Evolutionary conservation across 2,888 invertebrate genomes (phyloP).

Genomic region (Drosophila glabriapex): DNA sequence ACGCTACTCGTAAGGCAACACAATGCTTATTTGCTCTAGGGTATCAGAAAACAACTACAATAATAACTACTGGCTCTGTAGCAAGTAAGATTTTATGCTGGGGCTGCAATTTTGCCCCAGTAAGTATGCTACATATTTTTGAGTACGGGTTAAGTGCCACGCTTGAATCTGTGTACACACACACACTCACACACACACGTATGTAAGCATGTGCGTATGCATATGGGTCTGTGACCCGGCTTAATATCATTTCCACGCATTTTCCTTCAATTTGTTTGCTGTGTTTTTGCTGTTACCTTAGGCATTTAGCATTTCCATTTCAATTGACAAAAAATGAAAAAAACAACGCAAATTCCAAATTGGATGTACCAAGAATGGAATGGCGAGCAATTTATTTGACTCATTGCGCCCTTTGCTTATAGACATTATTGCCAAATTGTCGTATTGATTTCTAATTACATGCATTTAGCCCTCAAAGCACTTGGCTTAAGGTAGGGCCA

Average conservation of each 20-base stretch:
- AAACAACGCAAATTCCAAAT: constrained; percentile 32
- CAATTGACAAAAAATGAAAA: constrained; percentile 48
- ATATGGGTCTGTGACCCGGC: constrained; percentile 51
- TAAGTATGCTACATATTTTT: constrained; percentile 74
- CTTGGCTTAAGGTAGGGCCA: constrained; percentile 68
- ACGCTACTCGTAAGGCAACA: neutral
- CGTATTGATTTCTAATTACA: constrained; percentile 74
- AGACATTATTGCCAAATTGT: constrained; percentile 57
- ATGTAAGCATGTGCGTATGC: constrained; percentile 16
- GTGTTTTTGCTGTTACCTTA: constrained; percentile 28
- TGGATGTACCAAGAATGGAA: constrained; percentile 20
- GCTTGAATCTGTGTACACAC: constrained; percentile 34
- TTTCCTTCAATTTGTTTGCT: constrained; percentile 9
- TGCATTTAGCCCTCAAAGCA: constrained; percentile 43
- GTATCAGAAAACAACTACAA: constrained; percentile 38
- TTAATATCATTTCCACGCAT: constrained; percentile 50
- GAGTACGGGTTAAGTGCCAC: constrained; percentile 72
- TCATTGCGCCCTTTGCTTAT: constrained; percentile 4
- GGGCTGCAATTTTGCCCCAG: constrained; percentile 74
- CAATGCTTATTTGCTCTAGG: constrained; percentile 10
- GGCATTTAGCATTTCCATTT: constrained; percentile 73
- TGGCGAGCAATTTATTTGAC: constrained; percentile 6
- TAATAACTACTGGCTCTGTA: constrained; percentile 39
- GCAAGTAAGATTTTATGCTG: constrained; percentile 65
- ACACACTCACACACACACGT: constrained; percentile 2